A percentile compares a stretch with the other conserved stretches of the same genome.
Evolutionary conservation across 2,113 vertebrate genomes (phyloP).

Genomic region (Lophura nycthemera): DNA sequence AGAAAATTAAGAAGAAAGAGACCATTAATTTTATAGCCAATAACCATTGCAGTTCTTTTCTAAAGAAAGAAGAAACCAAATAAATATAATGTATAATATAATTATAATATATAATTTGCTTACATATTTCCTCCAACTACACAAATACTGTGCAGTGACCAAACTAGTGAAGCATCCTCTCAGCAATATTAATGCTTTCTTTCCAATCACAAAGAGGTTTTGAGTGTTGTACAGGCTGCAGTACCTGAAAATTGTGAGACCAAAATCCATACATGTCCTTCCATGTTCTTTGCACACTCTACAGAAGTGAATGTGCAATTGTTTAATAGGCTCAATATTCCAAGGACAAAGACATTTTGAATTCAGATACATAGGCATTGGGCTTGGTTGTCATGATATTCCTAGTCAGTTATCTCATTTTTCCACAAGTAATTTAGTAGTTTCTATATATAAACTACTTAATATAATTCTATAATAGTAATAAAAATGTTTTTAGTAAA

Average conservation of each 20-base stretch:
- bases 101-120: background rate
- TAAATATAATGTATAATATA: background rate
- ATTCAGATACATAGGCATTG: background rate
- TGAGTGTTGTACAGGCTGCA: background rate
- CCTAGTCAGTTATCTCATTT: background rate
- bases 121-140: background rate
- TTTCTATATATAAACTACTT: background rate
- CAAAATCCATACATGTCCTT: background rate
- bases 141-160: background rate
- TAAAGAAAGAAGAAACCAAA: constrained; percentile 18
- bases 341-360: background rate
- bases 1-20: background rate
- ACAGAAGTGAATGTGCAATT: background rate
- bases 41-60: background rate
- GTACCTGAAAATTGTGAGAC: background rate
- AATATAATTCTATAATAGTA: background rate
- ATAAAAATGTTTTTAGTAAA: background rate
- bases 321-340: background rate
- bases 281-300: background rate
- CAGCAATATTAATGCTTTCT: background rate
- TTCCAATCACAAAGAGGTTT: background rate
- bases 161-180: background rate
- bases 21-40: constrained; percentile 1
- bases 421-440: background rate
- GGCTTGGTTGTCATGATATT: background rate